Evolutionary conservation across 2,113 vertebrate genomes (phyloP).

Genomic region (Ibidorhyncha struthersii): DNA sequence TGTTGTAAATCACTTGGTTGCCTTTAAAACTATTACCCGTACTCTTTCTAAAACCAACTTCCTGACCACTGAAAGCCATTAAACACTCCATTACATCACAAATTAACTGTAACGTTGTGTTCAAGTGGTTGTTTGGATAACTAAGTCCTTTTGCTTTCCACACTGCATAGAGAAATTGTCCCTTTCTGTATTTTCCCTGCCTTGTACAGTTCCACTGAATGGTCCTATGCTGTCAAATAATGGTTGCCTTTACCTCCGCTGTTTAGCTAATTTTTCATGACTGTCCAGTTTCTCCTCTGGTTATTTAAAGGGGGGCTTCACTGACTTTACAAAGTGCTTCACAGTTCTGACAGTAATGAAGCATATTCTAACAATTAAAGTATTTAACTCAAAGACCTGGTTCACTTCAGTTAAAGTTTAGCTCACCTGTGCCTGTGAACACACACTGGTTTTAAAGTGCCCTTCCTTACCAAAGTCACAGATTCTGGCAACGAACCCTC

Average conservation of each 20-base stretch:
- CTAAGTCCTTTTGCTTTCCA: neutral
- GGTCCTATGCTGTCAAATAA: neutral
- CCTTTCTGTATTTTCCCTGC: neutral
- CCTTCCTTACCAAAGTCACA: neutral
- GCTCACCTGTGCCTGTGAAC: neutral
- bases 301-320: neutral
- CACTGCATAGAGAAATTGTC: neutral
- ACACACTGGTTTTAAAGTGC: neutral
- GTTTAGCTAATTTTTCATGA: neutral
- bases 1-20: neutral
- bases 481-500: neutral
- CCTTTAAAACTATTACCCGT: neutral
- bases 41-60: slow-evolving; percentile 8
- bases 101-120: slow-evolving; percentile 5
- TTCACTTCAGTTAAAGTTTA: neutral
- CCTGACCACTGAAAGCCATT: slow-evolving; percentile 32
- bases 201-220: neutral
- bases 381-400: neutral
- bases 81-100: neutral
- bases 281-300: neutral
- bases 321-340: neutral
- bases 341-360: neutral
- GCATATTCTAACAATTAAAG: neutral
- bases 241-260: neutral
- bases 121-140: neutral